phyloP scores from a whole-genome alignment of 2,797 vertebrate genomes.

The Diglossa cyanea region DNA sequence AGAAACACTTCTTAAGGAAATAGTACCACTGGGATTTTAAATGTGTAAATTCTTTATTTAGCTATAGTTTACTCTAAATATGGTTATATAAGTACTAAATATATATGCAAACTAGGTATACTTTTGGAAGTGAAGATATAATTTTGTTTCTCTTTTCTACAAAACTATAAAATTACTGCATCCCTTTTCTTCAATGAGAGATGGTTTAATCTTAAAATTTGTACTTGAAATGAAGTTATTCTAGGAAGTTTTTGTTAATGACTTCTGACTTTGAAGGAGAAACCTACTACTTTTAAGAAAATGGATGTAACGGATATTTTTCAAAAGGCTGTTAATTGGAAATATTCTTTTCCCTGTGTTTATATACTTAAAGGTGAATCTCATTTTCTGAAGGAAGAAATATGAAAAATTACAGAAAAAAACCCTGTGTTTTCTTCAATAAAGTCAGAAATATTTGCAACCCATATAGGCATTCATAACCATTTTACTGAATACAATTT shows the following conservation, averaged over 20 bases:
- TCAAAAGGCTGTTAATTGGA: background rate
- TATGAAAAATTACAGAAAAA: background rate
- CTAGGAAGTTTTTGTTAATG: background rate
- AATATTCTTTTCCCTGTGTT: background rate
- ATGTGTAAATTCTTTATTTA: background rate
- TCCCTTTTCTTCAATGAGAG: background rate
- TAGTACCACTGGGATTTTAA: background rate
- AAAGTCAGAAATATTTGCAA: background rate
- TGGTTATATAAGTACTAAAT: background rate
- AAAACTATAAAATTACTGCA: background rate
- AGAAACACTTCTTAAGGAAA: background rate
- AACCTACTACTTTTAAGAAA: background rate
- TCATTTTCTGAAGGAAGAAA: background rate
- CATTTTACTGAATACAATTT: background rate
- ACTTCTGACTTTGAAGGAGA: background rate
- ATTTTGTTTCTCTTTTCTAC: background rate
- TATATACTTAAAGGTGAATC: background rate
- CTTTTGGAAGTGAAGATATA: conserved; percentile 7
- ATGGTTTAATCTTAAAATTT: background rate
- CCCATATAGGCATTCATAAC: background rate
- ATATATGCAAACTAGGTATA: background rate
- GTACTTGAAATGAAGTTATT: background rate
- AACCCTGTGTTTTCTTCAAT: fast-evolving
- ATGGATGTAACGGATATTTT: background rate
- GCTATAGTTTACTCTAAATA: background rate